Conservation (phyloP, 2,113 vertebrate genomes). For the Dinomys branickii region DNA sequence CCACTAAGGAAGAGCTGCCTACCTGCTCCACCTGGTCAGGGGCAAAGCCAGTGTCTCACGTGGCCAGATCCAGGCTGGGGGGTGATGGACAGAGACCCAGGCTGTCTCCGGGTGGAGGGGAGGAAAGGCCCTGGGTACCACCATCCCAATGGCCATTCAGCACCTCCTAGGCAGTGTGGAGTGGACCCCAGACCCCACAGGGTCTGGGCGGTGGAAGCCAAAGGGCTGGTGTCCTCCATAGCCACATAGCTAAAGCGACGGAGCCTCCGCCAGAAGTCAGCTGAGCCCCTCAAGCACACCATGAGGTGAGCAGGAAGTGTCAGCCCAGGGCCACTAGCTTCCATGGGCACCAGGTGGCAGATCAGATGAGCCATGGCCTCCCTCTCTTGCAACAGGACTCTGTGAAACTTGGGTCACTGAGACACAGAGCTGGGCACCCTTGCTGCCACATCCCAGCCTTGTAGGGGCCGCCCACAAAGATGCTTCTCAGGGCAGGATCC, state of each 20-base stretch:
- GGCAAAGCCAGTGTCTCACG: neutral
- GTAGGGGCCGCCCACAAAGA: too few relatives aligned
- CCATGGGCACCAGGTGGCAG: neutral
- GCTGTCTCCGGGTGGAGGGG: neutral
- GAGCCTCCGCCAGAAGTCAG: neutral
- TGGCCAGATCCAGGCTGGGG: neutral
- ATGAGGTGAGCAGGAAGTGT: accelerated
- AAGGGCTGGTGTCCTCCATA: accelerated
- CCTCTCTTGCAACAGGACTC: neutral
- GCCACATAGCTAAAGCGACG: neutral
- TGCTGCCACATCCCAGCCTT: neutral
- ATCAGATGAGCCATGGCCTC: neutral
- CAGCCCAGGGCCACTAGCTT: neutral
- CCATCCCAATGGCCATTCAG: neutral
- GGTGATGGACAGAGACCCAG: neutral
- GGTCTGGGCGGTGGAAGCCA: neutral
- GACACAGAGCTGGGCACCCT: neutral
- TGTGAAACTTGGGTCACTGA: neutral
- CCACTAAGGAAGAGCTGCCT: neutral
- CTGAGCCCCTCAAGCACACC: too few relatives aligned
- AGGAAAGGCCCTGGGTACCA: neutral
- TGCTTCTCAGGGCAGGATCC: accelerated
- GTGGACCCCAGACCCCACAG: neutral
- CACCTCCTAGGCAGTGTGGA: neutral
- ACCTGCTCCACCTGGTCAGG: neutral